Evolutionary conservation across 2,888 invertebrate species (phyloP).

Genomic region (Rhagonycha fulva): DNA sequence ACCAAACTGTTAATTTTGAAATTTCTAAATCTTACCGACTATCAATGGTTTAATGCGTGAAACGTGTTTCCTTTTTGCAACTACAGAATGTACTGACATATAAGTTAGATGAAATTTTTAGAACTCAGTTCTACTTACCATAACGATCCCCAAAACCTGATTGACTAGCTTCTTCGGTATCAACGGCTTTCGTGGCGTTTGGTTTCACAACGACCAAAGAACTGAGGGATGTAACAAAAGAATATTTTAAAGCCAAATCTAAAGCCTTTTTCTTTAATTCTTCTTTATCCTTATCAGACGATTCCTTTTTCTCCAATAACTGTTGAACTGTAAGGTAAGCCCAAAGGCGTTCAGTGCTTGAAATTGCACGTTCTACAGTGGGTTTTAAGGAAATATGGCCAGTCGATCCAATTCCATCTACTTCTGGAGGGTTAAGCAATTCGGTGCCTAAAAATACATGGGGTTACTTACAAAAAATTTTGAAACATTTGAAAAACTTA

Average conservation of each 20-base stretch:
- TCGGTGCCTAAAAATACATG: background rate
- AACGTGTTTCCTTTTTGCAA: background rate
- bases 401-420: slow-evolving; percentile 7
- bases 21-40: background rate
- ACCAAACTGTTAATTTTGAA: background rate
- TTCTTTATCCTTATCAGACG: slow-evolving; percentile 35
- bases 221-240: slow-evolving; percentile 70
- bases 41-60: background rate
- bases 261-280: slow-evolving; percentile 59
- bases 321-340: slow-evolving; percentile 70
- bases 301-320: slow-evolving; percentile 58
- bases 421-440: background rate
- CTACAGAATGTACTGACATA: background rate
- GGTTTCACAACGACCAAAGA: slow-evolving; percentile 70
- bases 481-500: background rate
- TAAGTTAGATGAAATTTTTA: background rate
- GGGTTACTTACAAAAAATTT: background rate
- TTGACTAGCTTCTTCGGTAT: slow-evolving; percentile 53
- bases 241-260: slow-evolving; percentile 64
- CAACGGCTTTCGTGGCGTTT: slow-evolving; percentile 58
- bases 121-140: background rate
- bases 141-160: background rate
- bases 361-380: slow-evolving; percentile 9
- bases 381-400: slow-evolving; percentile 12
- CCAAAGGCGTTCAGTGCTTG: slow-evolving; percentile 62